phyloP scores from a whole-genome alignment of 2,797 vertebrate genomes.

The Thunnus albacares region DNA sequence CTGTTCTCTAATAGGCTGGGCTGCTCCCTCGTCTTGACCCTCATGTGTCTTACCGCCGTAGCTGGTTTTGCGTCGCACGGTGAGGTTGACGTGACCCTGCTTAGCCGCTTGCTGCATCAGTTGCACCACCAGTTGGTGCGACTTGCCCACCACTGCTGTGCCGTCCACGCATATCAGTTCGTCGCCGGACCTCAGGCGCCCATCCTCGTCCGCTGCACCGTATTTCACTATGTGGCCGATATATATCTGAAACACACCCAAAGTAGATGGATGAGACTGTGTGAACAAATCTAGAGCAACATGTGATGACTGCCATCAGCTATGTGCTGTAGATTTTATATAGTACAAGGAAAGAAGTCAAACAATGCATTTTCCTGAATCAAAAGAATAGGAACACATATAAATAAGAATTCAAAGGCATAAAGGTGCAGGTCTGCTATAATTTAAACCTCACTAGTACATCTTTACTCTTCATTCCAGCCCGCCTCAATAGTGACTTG shows the following conservation, averaged over 20 bases:
- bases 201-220: slow-evolving; percentile 96
- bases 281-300: background rate
- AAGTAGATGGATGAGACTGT: background rate
- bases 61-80: slow-evolving; percentile 95
- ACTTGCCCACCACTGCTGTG: slow-evolving; percentile 97
- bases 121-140: slow-evolving; percentile 98
- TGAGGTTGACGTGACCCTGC: slow-evolving; percentile 98
- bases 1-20: background rate
- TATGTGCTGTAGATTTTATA: background rate
- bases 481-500: slow-evolving; percentile 11
- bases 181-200: slow-evolving; percentile 96
- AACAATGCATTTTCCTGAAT: background rate
- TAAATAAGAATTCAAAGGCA: slow-evolving; percentile 7
- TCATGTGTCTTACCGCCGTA: slow-evolving; percentile 88
- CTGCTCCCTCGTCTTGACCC: background rate
- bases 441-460: slow-evolving; percentile 8
- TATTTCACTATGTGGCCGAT: slow-evolving; percentile 99
- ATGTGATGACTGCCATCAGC: background rate
- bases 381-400: background rate
- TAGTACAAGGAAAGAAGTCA: background rate
- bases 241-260: slow-evolving; percentile 89
- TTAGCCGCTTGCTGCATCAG: slow-evolving; percentile 99
- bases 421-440: background rate
- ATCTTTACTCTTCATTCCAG: slow-evolving; percentile 27
- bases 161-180: slow-evolving; percentile 98